A percentile compares a stretch with the other conserved stretches of the same genome.
Conservation (phyloP, 2,888 invertebrate species). For the Orthosia gothica region DNA sequence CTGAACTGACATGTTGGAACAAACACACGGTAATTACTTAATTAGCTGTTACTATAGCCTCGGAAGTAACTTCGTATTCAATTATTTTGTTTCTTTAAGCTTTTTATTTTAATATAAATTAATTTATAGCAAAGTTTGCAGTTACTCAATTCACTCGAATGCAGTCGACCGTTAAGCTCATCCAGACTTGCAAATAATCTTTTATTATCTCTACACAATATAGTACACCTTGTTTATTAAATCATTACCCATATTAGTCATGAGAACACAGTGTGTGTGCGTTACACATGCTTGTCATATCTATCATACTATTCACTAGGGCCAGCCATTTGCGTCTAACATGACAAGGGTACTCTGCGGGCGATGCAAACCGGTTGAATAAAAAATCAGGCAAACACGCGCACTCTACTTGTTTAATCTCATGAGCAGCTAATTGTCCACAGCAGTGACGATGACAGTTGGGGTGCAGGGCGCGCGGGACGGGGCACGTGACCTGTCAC, state of each 20-base stretch:
- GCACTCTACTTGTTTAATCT: slow-evolving; percentile 87
- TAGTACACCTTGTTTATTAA: slow-evolving; percentile 48
- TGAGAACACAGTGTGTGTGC: slow-evolving; percentile 71
- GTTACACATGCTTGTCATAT: slow-evolving; percentile 78
- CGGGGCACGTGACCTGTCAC: slow-evolving; percentile 91
- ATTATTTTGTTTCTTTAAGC: slow-evolving; percentile 5
- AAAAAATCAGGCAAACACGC: slow-evolving; percentile 81
- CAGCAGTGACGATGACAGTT: slow-evolving; percentile 89
- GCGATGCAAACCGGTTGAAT: slow-evolving; percentile 71
- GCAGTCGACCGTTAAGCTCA: slow-evolving; percentile 3
- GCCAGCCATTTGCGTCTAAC: slow-evolving; percentile 72
- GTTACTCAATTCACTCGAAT: background rate
- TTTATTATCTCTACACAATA: slow-evolving; percentile 40
- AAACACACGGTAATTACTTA: slow-evolving; percentile 46
- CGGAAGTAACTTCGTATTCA: slow-evolving; percentile 16
- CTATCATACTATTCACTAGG: slow-evolving; percentile 76
- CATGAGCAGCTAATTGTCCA: slow-evolving; percentile 90
- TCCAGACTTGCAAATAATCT: slow-evolving; percentile 30
- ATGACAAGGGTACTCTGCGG: slow-evolving; percentile 73
- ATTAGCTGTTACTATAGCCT: slow-evolving; percentile 38
- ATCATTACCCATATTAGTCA: slow-evolving; percentile 64
- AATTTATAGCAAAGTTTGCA: background rate
- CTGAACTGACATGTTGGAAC: slow-evolving; percentile 49
- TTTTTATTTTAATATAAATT: background rate
- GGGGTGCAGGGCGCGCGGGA: slow-evolving; percentile 67